These are phyloP conservation scores for Microvelia longipes DNA, from an alignment of 1,140 invertebrate genomes.

Conservation along the genomic window DNA sequence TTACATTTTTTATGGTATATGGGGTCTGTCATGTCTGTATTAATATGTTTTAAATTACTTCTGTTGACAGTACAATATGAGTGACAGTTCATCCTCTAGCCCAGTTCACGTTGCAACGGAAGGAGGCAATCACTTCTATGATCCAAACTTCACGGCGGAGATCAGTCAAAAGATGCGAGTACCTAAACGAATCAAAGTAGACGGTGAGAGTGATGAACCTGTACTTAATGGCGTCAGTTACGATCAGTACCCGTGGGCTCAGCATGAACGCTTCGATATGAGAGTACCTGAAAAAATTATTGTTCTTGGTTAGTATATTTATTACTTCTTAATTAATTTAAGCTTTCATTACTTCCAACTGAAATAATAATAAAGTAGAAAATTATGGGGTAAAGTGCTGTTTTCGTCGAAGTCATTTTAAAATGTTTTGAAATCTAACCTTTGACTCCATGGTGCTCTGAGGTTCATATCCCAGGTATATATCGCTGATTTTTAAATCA, in stretches of 20 bases:
- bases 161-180: constrained; percentile 63
- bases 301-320: constrained; percentile 43
- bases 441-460: too few species aligned
- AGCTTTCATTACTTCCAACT: too few species aligned
- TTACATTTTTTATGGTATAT: too few species aligned
- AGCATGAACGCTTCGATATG: constrained; percentile 64
- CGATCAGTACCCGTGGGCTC: constrained; percentile 42
- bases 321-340: neutral
- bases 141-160: constrained; percentile 53
- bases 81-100: neutral
- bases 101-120: neutral
- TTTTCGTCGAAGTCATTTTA: too few species aligned
- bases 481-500: too few species aligned
- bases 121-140: constrained; percentile 38
- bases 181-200: constrained; percentile 57
- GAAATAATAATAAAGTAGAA: too few species aligned
- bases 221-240: constrained; percentile 37
- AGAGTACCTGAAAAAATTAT: constrained; percentile 79
- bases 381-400: too few species aligned
- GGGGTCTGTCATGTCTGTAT: too few species aligned
- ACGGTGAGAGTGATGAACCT: constrained; percentile 40
- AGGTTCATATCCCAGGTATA: too few species aligned
- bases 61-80: neutral
- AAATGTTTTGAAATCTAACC: too few species aligned
- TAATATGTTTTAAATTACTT: too few species aligned